Base-by-base conservation (phyloP, 2,888 invertebrate species). In the Apocheima hispidaria region DNA sequence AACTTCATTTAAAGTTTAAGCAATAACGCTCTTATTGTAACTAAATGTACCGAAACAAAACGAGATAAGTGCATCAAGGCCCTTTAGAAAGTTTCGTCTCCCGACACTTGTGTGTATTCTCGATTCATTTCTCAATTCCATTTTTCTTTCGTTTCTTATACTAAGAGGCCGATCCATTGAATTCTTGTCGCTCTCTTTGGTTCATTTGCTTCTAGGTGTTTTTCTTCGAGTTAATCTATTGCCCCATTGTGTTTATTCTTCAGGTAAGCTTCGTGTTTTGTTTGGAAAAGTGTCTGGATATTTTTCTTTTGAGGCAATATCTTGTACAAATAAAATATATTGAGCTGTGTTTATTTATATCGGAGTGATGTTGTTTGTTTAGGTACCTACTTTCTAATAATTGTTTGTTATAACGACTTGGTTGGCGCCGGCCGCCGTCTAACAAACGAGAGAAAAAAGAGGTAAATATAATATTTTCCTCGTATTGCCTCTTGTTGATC, bases 61-160 rank as follows among this genome's bases (percentile, higher is more conserved):
- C 41, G 38, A 51, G 38, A 35, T 61, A 35, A 46, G 30, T 14
- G 23, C 35, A 16, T 30, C 21, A 61, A 55, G 54, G 4, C 10
- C 18, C 23, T 40, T 49, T 28, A 28, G 12, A 50, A 60, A 28
- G 61, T 65, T 63, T 54, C 50, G 56, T 62, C 58, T 50, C 59
- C 48, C 46, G 26, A n/a, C 36, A 28, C 51, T 60, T 55, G 35
- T n/a, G n/a, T 51, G 46, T 48, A 52, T 51, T 26, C 61, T 64
- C 58, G 60, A 62, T 51, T 66, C 63, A 71, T 72, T 73, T 67
- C 53, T 72, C 69, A 70, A 70, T 70, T 63, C 58, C 68, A 68
- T 71, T 70, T 70, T 73, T 70, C 70, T 64, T 61, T 53, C 64
- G 60, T 66, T 66, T 66, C 60, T 64, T 65, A 64, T 63, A 65